Evolutionary conservation across 2,888 invertebrate species (phyloP), one percentile per base, ranked within the genome.

Genomic region (Amitus sp.): DNA sequence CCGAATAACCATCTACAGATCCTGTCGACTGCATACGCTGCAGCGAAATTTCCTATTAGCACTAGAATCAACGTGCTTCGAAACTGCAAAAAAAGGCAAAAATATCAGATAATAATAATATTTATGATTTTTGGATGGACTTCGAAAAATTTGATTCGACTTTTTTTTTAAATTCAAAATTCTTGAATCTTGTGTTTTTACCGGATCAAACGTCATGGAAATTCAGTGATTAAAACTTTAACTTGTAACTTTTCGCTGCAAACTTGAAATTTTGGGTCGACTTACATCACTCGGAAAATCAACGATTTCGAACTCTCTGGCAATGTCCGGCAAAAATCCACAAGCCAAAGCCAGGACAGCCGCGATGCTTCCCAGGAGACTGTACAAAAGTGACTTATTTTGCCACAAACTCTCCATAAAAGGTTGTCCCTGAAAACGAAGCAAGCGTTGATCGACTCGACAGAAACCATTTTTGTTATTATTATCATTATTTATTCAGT

Each of bases 381-480:
- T 96, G 85, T 95, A 97, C 75, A 98, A 83, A 66, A 99, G 86
- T 2, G 96, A 90, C 78, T 92, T 93, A 84, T 99, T 99, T 82
- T 96, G 94, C 42, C 85, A 85, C 48, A 99, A 85, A 75, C 96
- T 94, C 83, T 98, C 98, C 99, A 99, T 99, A 79, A 95, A 99
- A 1, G 99, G 99, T 82, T 95, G 92, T 4, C 99, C 99, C 97
- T 98, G 80, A 12, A 81, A 80, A 74, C n/a, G n/a, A n/a, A n/a
- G n/a, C n/a, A n/a, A n/a, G n/a, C n/a, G n/a, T n/a, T n/a, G n/a
- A n/a, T n/a, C n/a, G n/a, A n/a, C n/a, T n/a, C n/a, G n/a, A n/a
- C n/a, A n/a, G n/a, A n/a, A n/a, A n/a, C n/a, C n/a, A n/a, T n/a
- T n/a, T n/a, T n/a, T n/a, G n/a, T n/a, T n/a, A n/a, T n/a, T n/a